These are phyloP conservation scores for Pachyseris speciosa DNA, from an alignment of 64 coral and sea anemone species.

Conservation along the genomic window DNA sequence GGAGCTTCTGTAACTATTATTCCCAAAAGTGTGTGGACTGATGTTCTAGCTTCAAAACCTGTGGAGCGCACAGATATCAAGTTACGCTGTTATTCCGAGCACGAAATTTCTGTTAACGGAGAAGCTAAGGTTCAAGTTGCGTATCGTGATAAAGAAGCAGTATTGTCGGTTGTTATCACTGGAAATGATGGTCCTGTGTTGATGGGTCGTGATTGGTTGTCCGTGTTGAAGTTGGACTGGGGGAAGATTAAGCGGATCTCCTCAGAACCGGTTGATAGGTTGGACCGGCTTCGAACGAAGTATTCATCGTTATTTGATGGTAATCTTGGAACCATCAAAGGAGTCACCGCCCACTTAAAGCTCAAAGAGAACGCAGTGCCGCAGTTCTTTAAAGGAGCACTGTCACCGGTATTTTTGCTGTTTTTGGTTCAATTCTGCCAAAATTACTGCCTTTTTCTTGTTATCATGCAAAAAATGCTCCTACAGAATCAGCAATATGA, in stretches of 20 bases:
- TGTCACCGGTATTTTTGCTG: too few species aligned
- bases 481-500: too few species aligned
- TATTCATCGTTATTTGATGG: neutral
- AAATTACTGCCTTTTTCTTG: too few species aligned
- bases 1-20: slow-evolving; percentile 4
- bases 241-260: too few species aligned
- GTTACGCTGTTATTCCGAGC: neutral
- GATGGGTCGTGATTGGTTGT: neutral
- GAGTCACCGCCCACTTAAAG: slow-evolving; percentile 52
- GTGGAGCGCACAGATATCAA: neutral
- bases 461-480: too few species aligned
- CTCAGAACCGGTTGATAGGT: too few species aligned
- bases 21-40: neutral
- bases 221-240: neutral
- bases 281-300: neutral
- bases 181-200: slow-evolving; percentile 7
- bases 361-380: slow-evolving; percentile 54
- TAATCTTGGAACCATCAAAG: slow-evolving; percentile 31
- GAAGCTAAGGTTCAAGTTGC: neutral
- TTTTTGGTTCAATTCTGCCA: too few species aligned
- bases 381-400: slow-evolving; percentile 55
- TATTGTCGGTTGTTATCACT: neutral
- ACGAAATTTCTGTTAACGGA: neutral
- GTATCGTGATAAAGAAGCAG: neutral
- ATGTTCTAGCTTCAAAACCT: neutral